Conservation (phyloP, 35 echinoderm and acorn worm species). For the Anneissia japonica region DNA sequence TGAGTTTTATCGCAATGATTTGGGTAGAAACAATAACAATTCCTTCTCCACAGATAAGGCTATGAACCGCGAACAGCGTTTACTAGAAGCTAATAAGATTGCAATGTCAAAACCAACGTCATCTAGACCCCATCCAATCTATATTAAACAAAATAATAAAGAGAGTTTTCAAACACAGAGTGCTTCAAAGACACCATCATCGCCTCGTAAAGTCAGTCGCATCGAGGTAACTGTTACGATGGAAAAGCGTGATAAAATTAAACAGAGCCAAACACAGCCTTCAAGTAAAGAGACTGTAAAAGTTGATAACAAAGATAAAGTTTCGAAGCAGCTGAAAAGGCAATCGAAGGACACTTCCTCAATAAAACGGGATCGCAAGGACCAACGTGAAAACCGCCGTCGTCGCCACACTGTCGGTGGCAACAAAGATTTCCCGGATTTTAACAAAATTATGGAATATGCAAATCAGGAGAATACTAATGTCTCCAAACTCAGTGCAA, state of each 20-base stretch:
- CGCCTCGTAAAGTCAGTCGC: slow-evolving; percentile 38
- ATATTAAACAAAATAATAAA: background rate
- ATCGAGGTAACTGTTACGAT: slow-evolving; percentile 63
- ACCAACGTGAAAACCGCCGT: slow-evolving; percentile 48
- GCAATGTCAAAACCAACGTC: background rate
- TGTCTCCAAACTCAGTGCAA: background rate
- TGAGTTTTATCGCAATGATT: slow-evolving; percentile 1
- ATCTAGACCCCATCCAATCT: background rate
- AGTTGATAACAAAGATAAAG: slow-evolving; percentile 6
- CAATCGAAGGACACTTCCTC: slow-evolving; percentile 14
- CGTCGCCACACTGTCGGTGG: slow-evolving; percentile 77
- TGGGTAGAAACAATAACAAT: slow-evolving; percentile 17
- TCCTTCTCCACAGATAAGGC: slow-evolving; percentile 5
- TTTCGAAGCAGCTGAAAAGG: slow-evolving; percentile 28
- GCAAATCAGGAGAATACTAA: background rate
- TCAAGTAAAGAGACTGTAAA: background rate
- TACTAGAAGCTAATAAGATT: background rate
- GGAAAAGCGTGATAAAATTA: slow-evolving; percentile 49
- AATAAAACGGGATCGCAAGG: slow-evolving; percentile 25
- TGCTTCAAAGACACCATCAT: background rate
- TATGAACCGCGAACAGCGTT: background rate
- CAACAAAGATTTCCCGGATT: slow-evolving; percentile 39
- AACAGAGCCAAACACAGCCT: slow-evolving; percentile 8
- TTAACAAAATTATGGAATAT: slow-evolving; percentile 54
- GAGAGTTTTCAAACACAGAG: background rate